Percentiles rank a stretch among this genome's conserved stretches.
phyloP scores from a whole-genome alignment of 37 sponge, comb jelly and placozoan species.

The Amphimedon queenslandica region DNA sequence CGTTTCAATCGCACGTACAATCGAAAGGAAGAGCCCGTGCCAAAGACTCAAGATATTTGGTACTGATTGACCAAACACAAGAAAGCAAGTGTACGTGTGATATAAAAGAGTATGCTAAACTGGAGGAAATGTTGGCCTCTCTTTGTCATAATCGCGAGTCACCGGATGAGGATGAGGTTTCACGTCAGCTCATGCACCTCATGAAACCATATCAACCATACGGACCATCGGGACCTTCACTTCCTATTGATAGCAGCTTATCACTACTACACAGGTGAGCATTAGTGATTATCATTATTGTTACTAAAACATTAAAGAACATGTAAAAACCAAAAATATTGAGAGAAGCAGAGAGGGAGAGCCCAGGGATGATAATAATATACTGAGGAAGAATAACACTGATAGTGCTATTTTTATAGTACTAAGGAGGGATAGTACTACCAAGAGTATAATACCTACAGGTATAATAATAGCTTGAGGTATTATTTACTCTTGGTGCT shows the following conservation, averaged over 20 bases:
- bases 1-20: conserved; percentile 83
- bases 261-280: conserved; percentile 70
- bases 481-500: no score
- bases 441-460: no score
- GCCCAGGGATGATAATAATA: no score
- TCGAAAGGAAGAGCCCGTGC: conserved; percentile 94
- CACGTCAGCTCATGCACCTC: conserved; percentile 26
- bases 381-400: no score
- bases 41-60: conserved; percentile 59
- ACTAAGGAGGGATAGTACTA: no score
- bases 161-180: conserved; percentile 60
- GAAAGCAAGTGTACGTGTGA: conserved; percentile 2
- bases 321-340: no score
- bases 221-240: conserved; percentile 33
- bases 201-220: conserved; percentile 42
- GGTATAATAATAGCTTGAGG: no score
- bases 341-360: no score
- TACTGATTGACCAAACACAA: conserved; percentile 33
- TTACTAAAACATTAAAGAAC: no score
- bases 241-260: conserved; percentile 37
- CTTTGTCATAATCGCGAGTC: conserved; percentile 44
- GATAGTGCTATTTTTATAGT: no score
- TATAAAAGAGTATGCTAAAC: conserved; percentile 24
- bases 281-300: no score
- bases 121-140: conserved; percentile 47